Evolutionary conservation across 2,797 vertebrate species (phyloP).

Genomic region (Gallinago solitaria): DNA sequence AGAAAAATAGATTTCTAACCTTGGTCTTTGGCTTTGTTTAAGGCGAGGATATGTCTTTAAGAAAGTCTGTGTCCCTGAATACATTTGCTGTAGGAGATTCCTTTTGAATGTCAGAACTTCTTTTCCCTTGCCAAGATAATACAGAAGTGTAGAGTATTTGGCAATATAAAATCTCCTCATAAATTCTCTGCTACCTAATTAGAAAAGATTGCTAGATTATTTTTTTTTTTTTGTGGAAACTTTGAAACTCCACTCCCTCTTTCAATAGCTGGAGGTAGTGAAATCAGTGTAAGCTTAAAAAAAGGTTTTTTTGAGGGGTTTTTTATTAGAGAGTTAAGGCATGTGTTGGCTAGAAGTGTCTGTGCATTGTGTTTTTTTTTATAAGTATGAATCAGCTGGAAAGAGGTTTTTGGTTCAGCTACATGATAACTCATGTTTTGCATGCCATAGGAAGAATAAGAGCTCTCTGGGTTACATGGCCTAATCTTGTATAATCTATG

Average conservation of each 20-base stretch:
- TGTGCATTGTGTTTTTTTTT: background rate
- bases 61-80: background rate
- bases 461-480: background rate
- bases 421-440: conserved; percentile 22
- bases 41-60: background rate
- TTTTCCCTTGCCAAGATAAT: conserved; percentile 32
- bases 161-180: background rate
- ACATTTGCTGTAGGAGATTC: background rate
- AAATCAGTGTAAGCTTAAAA: background rate
- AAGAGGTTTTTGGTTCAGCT: conserved; percentile 2
- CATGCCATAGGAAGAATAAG: conserved; percentile 2
- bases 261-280: conserved; percentile 59
- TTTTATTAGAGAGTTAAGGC: conserved; percentile 8
- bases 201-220: conserved; percentile 10
- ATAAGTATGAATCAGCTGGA: conserved; percentile 38
- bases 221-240: conserved; percentile 41
- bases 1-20: background rate
- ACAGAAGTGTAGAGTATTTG: conserved; percentile 15
- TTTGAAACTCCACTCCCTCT: conserved; percentile 29
- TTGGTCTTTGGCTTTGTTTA: background rate
- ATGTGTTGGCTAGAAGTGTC: conserved; percentile 40
- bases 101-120: conserved; percentile 30
- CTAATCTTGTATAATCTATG: conserved; percentile 51
- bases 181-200: conserved; percentile 45
- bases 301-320: background rate